Percentiles rank a stretch among this genome's conserved stretches.
These are phyloP conservation scores for Pycnonotus jocosus DNA, from an alignment of 2,113 vertebrate species.

Conservation along the genomic window DNA sequence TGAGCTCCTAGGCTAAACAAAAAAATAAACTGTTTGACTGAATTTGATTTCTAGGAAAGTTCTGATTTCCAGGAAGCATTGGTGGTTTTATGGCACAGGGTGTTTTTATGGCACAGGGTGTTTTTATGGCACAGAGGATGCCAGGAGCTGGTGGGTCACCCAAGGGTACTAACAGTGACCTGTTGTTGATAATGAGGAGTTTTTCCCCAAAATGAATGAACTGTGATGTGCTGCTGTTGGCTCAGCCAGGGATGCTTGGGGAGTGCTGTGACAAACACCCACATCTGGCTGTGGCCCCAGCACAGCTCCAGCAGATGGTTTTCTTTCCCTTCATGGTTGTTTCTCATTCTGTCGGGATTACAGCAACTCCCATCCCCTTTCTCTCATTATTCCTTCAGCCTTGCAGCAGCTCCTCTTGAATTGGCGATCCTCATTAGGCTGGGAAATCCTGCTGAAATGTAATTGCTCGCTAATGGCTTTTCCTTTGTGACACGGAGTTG, in stretches of 20 bases:
- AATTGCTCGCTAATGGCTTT: conserved; percentile 59
- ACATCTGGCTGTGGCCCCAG: not conserved
- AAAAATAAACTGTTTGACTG: not conserved
- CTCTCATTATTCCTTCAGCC: conserved; percentile 2
- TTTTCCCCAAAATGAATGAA: not conserved
- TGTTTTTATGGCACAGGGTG: not conserved
- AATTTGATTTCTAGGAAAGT: not conserved
- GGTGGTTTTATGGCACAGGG: not conserved
- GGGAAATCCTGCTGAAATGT: conserved; percentile 26
- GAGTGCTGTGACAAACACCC: not conserved
- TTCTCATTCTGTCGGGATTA: not conserved
- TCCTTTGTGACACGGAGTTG: conserved; percentile 30
- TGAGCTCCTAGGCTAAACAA: not conserved
- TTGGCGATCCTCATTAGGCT: conserved; percentile 35
- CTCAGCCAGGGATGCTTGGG: not conserved
- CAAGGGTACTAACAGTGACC: not conserved
- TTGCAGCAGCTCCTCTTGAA: not conserved
- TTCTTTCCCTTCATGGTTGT: not conserved
- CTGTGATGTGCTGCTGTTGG: not conserved
- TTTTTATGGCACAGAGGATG: not conserved
- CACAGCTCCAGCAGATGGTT: not conserved
- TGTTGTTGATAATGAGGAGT: not conserved
- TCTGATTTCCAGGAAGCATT: not conserved
- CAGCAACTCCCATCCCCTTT: conserved; percentile 21
- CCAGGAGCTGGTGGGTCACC: not conserved